A percentile compares a stretch with the other conserved stretches of the same genome.
Conservation (phyloP, 2,113 vertebrate genomes). For the Rhagologus leucostigma region DNA sequence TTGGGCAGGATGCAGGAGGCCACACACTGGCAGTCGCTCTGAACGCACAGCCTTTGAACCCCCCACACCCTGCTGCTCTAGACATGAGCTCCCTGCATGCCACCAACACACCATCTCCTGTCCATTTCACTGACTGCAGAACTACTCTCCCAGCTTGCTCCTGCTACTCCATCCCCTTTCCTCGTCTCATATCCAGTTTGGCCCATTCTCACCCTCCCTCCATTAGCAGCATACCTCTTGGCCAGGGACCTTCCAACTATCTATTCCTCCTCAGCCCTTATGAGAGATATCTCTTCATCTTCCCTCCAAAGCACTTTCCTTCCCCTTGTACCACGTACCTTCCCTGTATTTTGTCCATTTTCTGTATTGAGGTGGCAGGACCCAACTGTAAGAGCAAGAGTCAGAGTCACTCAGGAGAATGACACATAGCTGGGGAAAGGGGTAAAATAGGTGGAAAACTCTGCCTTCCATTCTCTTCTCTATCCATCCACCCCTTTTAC, state of each 20-base stretch:
- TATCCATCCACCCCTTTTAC: neutral
- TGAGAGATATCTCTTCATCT: neutral
- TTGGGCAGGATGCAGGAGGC: neutral
- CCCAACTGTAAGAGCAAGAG: neutral
- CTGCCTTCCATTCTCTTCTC: neutral
- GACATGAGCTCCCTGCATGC: accelerated
- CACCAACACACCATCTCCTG: neutral
- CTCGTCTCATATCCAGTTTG: neutral
- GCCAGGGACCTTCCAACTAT: neutral
- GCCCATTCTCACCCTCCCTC: neutral
- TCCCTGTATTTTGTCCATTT: neutral
- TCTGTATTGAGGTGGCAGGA: neutral
- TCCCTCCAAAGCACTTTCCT: neutral
- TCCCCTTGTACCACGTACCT: neutral
- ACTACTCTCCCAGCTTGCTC: neutral
- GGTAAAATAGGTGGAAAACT: neutral
- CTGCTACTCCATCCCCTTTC: neutral
- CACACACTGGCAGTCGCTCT: accelerated
- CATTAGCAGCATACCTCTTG: neutral
- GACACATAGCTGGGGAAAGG: neutral
- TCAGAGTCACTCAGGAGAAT: neutral
- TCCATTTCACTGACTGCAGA: neutral
- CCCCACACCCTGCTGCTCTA: neutral
- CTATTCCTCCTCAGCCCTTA: neutral
- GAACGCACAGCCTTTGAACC: neutral